Evolutionary conservation across 2,113 vertebrate species (phyloP), one percentile per base, ranked within the genome.

Genomic region (Lampris megalopsis): DNA sequence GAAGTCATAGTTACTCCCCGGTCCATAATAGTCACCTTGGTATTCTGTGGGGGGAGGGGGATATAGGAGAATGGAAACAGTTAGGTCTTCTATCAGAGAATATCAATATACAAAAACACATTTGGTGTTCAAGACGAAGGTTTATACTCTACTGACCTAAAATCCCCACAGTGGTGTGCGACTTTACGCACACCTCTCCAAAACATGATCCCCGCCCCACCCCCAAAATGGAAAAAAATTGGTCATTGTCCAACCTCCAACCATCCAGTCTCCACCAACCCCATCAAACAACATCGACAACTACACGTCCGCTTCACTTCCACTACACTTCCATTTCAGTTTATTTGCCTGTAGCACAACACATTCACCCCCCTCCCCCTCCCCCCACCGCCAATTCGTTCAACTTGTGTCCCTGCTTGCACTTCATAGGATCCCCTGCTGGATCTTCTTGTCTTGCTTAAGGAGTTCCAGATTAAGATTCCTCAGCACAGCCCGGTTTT

Each of bases 21-120:
- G 95, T 54, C 96, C 96, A 3, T 99, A 99, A 85, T 99, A 99
- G 91, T 99, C 97, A 2, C 97, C 97, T 91, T 98, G 97, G 90
- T 99, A 99, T 87, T 98, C 97, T 98, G 94, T 0, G 58, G 50
- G 56, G 50, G 42, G 58, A 48, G 56, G 50, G 42, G 48, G 54
- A 71, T 37, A 73, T 24, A 77, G 47, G 48, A 82, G 45, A 38
- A 69, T 0, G 73, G 35, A 50, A 1, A 3, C 3, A 40, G 63
- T 84, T 75, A 83, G 75, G 52, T 11, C 61, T 72, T 65, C 5
- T 57, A 53, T n/a, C 9, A 10, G 67, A 57, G 36, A 65, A 13
- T 35, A 63, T 24, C 4, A 43, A 75, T 67, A 37, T 10, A 37
- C 62, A 56, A 9, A 58, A 62, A 71, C 69, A 76, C 64, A 40